Base-by-base conservation (phyloP, 2,888 invertebrate genomes). In the Trachelus iudaicus region DNA sequence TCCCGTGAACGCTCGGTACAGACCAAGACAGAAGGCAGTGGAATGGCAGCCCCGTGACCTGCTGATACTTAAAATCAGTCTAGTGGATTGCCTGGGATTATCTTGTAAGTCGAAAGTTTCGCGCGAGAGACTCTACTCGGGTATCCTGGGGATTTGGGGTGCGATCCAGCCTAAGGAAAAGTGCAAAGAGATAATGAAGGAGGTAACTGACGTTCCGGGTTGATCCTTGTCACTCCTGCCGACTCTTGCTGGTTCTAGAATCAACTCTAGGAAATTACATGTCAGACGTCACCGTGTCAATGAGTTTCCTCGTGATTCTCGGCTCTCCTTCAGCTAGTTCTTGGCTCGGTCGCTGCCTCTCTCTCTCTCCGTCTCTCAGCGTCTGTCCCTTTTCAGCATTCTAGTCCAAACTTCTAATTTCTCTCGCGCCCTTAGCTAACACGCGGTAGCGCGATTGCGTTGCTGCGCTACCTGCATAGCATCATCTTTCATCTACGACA, bases 281-380 rank as follows among this genome's bases (percentile, higher is more conserved):
- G 85, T 85, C 85, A 85, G 84, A 83, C 82, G 84, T 85, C 85
- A 84, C 79, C 81, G 81, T 83, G 84, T 85, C 86, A 85, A 85
- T 85, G 83, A 83, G 83, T 82, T 15, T 23, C 23, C 40, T 73
- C 76, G 73, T 23, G 40, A 23, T 23, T 23, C 23, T 56, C 23
- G 40, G 23, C 23, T 56, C 40, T 23, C 40, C 40, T 56, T 23
- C 23, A 56, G 40, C 23, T 9, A 4, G 15, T 23, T 56, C 23
- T 23, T 23, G 6, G 9, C 81, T 81, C 80, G 79, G 80, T 79
- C 23, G 2, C 40, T 6, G 2, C 1, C 40, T 15, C 40, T 40
- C 9, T 1, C 40, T 15, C 40, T 40, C 9, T 40, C 23, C 23
- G 6, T 40, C 40, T 40, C 15, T 56, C 23, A 13, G 37, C 13